Base-by-base conservation (phyloP, 2,113 vertebrate species). In the Dermatemys mawii region DNA sequence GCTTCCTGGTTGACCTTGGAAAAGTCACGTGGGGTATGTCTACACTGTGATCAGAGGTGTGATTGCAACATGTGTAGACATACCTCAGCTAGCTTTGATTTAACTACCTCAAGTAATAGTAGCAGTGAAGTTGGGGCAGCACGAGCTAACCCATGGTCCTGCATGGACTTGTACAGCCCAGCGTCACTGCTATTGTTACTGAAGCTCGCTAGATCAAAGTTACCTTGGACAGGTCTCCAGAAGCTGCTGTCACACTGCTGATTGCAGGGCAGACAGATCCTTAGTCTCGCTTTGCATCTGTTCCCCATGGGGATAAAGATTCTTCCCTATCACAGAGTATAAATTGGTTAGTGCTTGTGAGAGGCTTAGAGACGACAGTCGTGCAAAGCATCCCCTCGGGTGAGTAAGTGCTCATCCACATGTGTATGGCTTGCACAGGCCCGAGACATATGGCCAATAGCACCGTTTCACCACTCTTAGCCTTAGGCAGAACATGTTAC, bases 271-370 rank as follows among this genome's bases (percentile, higher is more conserved):
- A 67, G 60, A 8, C 17, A 67, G 35, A 16, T 11, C 19, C 48
- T 48, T 35, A 19, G 38, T 32, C 46, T 38, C 41, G 32, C 13
- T 35, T 17, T 7, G 26, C 19, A 6, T 63, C 22, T 8, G 41
- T 49, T 89, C 46, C 38, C 76, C 80, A 19, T 80, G 5, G 29
- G 83, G 80, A 55, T 17, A 41, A 73, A 55, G 26, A 73, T 29
- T 24, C 16, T 81, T 81, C 35, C n/a, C 44, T 21, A 11, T 11
- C 16, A 5, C 54, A 46, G 41, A 38, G 22, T 48, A 80, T 57
- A 29, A 41, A 41, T 11, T 2, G 17, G 12, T 12, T 10, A 14
- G 10, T 0, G 0, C 5, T 6, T 10, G 14, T 32, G 41, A 86
- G 49, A 11, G 54, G 54, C 44, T 78, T 29, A 24, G 5, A 9